A percentile compares a stretch with the other conserved stretches of the same genome.
phyloP scores from a whole-genome alignment of 2,113 vertebrate species.

The Felis chaus region DNA sequence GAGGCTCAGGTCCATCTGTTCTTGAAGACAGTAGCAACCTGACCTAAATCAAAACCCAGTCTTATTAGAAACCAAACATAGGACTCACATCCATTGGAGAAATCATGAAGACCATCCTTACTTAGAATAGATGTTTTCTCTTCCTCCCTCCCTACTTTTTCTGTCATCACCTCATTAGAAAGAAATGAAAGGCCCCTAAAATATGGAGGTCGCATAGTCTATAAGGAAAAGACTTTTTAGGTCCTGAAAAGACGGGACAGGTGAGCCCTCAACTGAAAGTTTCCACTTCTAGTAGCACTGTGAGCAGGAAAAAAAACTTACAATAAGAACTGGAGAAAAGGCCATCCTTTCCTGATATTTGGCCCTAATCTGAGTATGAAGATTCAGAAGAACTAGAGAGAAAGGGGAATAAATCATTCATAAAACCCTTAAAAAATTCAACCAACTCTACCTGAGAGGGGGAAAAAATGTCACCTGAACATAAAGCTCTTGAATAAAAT shows the following conservation, averaged over 20 bases:
- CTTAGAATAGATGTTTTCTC: neutral
- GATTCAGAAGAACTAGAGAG: conserved; percentile 32
- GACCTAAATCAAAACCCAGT: neutral
- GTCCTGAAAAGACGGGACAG: conserved; percentile 63
- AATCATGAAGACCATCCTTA: neutral
- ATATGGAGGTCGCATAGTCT: neutral
- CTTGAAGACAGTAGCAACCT: neutral
- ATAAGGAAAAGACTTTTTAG: conserved; percentile 42
- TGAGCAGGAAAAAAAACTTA: conserved; percentile 34
- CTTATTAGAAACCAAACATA: neutral
- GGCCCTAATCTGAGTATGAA: conserved; percentile 51
- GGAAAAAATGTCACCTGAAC: neutral
- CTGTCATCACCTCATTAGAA: neutral
- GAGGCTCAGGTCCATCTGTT: conserved; percentile 19
- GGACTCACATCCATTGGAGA: neutral
- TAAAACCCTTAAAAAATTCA: conserved; percentile 58
- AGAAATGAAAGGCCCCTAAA: conserved; percentile 48
- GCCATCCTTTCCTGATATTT: conserved; percentile 68
- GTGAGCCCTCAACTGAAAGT: neutral
- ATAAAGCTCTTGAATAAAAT: neutral
- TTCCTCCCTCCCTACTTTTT: neutral
- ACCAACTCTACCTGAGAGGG: neutral
- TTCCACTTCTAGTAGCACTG: conserved; percentile 54
- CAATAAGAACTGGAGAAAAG: conserved; percentile 57
- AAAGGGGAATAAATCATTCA: conserved; percentile 69